Evolutionary conservation across 2,888 invertebrate genomes (phyloP).

Genomic region (Alsophila aescularia): DNA sequence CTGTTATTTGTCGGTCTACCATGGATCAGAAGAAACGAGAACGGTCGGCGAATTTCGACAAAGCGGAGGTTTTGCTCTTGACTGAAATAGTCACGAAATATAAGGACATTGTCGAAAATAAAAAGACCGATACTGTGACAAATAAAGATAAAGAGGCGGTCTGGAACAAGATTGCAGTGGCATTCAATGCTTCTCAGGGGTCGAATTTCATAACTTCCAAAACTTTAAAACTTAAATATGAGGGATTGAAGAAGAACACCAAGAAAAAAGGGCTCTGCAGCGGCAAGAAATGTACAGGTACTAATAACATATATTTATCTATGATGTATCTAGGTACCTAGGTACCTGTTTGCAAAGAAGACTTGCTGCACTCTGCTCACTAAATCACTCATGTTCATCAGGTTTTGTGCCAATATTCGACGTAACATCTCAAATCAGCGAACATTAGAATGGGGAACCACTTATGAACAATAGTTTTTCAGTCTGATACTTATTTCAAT

Average conservation of each 20-base stretch:
- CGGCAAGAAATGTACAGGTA: neutral
- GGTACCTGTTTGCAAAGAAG: no score
- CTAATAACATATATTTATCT: no score
- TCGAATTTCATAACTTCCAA: neutral
- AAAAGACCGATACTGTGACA: neutral
- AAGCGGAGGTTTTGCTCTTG: neutral
- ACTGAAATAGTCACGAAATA: neutral
- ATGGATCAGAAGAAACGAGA: constrained; percentile 26
- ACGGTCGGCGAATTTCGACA: neutral
- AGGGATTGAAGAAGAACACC: neutral
- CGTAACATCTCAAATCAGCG: no score
- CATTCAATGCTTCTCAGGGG: neutral
- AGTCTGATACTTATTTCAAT: no score
- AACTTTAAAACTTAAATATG: neutral
- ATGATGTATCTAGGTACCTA: no score
- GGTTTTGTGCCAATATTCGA: no score
- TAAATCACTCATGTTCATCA: no score
- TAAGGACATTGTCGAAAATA: neutral
- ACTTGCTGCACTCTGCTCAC: no score
- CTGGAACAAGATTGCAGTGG: neutral
- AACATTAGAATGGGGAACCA: no score
- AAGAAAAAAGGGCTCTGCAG: neutral
- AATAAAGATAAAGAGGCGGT: neutral
- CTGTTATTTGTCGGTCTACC: no score
- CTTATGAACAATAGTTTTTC: no score